Evolutionary conservation across 2,888 invertebrate species (phyloP).

Genomic region (Carabus problematicus): DNA sequence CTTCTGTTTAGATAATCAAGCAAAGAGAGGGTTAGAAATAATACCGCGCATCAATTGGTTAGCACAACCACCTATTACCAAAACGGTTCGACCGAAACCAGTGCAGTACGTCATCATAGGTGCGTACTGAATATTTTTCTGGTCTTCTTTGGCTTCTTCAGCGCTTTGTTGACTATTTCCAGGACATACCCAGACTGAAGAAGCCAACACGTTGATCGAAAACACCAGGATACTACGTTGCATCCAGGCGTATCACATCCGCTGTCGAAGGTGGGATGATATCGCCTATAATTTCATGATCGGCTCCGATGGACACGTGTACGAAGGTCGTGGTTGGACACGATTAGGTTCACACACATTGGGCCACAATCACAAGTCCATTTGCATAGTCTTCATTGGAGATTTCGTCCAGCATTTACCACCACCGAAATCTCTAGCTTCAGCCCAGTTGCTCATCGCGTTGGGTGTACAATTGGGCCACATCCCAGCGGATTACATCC

Average conservation of each 20-base stretch:
- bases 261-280: conserved; percentile 62
- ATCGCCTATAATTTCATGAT: conserved; percentile 65
- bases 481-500: conserved; percentile 59
- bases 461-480: conserved; percentile 61
- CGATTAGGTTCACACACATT: conserved; percentile 63
- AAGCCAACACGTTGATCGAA: conserved; percentile 59
- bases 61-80: conserved; percentile 59
- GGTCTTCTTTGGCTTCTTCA: neutral
- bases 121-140: conserved; percentile 46
- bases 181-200: conserved; percentile 64
- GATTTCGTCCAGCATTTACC: conserved; percentile 62
- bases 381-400: conserved; percentile 64
- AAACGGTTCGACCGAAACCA: conserved; percentile 55
- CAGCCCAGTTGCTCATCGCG: conserved; percentile 59
- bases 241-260: conserved; percentile 63
- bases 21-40: conserved; percentile 46
- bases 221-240: conserved; percentile 60
- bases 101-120: conserved; percentile 62
- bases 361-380: conserved; percentile 60
- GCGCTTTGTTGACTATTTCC: neutral
- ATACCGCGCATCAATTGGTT: conserved; percentile 60
- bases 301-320: conserved; percentile 65
- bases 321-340: conserved; percentile 66
- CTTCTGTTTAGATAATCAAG: conserved; percentile 14
- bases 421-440: conserved; percentile 56